Conservation (phyloP, 2,113 vertebrate genomes). For the Passer domesticus region DNA sequence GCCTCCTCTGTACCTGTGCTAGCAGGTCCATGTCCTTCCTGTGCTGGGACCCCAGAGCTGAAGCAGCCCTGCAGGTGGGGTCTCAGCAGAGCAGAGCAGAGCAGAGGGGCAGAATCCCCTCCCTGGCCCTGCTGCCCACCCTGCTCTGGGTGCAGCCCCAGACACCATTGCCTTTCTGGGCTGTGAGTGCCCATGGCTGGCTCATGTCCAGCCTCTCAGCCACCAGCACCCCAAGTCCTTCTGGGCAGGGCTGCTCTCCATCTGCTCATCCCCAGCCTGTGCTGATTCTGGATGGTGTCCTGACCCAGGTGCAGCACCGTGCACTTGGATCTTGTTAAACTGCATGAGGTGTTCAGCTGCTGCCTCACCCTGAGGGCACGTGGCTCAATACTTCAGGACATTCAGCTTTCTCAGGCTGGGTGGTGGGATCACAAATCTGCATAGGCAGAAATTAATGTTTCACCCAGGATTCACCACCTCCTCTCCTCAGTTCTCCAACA, state of each 20-base stretch:
- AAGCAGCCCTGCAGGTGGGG: neutral
- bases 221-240: neutral
- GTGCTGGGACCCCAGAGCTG: neutral
- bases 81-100: neutral
- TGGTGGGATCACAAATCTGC: neutral
- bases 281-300: fast-evolving
- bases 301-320: fast-evolving
- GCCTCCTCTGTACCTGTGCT: fast-evolving
- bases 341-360: neutral
- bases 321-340: neutral
- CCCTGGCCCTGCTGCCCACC: neutral
- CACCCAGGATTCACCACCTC: neutral
- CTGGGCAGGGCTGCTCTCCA: fast-evolving
- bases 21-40: neutral
- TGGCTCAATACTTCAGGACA: neutral
- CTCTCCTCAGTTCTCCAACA: neutral
- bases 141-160: neutral
- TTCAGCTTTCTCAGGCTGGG: neutral
- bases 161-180: fast-evolving
- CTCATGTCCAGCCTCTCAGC: neutral
- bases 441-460: neutral
- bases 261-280: neutral
- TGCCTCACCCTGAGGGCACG: neutral
- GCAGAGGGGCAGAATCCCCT: neutral
- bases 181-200: fast-evolving